Base-by-base conservation (phyloP, 2,888 invertebrate species). In the Pandemis corylana region DNA sequence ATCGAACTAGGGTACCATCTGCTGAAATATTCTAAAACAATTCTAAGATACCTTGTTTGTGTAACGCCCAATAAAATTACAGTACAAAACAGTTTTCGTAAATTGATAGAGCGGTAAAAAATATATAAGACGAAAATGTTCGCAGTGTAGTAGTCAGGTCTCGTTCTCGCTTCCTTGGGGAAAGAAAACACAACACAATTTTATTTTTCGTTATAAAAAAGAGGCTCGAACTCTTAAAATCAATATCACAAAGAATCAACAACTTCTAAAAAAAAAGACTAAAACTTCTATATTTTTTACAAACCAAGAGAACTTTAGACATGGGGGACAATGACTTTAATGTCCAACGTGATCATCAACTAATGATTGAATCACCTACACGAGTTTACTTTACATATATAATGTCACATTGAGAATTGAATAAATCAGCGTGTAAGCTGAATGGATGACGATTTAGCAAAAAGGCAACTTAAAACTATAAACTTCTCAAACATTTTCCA, bases 131-230 rank as follows among this genome's bases (percentile, higher is more conserved):
- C 61, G 62, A 78, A 80, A 80, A 75, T 71, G 78, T 81, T 73
- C 73, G 46, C 72, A 68, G 70, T 72, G 61, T 49, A 61, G 80
- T 81, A 77, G 78, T 78, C 76, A 82, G 81, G 28, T 36, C 78
- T 83, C 85, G 80, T 87, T 86, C 85, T 85, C 84, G 67, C 79
- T 78, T 82, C 91, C 91, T 92, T 89, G 71, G 84, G 88, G 89
- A 89, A 90, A 93, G 87, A 92, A 92, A 92, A 90, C 77, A 88
- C 80, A 85, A 79, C 85, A 89, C 85, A 87, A 80, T 77, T 90
- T 87, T 90, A 90, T 87, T 77, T 80, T 80, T 83, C 79, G 65
- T 79, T 78, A 78, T 73, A 75, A 56, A 20, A 76, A 75, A 71
- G 68, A 76, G 44, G 72, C 12, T 77, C 73, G 72, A 79, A 80